Percentiles rank a stretch among this genome's conserved stretches.
Conservation (phyloP, 2,113 vertebrate species). For the Trochalopteron elliotii region DNA sequence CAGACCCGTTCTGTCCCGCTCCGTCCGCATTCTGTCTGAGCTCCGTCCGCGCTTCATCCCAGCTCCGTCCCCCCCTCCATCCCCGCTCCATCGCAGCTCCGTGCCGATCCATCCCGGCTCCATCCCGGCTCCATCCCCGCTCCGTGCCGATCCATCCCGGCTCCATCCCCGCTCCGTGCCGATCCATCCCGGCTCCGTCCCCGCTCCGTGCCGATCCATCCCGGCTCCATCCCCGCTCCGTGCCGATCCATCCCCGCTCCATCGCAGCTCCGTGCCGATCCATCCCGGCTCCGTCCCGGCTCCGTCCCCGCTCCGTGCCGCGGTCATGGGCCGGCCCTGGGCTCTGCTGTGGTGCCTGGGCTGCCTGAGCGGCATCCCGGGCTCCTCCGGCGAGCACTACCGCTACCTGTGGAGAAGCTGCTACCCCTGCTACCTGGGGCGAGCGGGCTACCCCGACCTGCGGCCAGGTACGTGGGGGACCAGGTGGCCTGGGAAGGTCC, state of each 20-base stretch:
- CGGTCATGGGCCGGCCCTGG: slow-evolving; percentile 15
- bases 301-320: neutral
- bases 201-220: too few species aligned
- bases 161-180: too few species aligned
- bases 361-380: slow-evolving; percentile 38
- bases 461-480: slow-evolving; percentile 72
- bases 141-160: neutral
- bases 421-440: slow-evolving; percentile 80
- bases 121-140: neutral
- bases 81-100: too few species aligned
- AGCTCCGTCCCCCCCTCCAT: too few species aligned
- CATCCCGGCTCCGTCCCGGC: neutral
- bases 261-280: neutral
- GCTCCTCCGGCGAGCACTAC: slow-evolving; percentile 63
- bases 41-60: neutral
- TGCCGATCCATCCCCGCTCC: too few species aligned
- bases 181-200: too few species aligned
- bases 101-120: fast-evolving
- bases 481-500: neutral
- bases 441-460: slow-evolving; percentile 55
- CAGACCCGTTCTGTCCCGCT: neutral
- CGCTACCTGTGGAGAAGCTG: slow-evolving; percentile 81
- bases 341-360: slow-evolving; percentile 65
- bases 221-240: too few species aligned
- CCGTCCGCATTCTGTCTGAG: neutral